phyloP scores from a whole-genome alignment of 2,113 vertebrate genomes.

The Amblyopsis rosae region DNA sequence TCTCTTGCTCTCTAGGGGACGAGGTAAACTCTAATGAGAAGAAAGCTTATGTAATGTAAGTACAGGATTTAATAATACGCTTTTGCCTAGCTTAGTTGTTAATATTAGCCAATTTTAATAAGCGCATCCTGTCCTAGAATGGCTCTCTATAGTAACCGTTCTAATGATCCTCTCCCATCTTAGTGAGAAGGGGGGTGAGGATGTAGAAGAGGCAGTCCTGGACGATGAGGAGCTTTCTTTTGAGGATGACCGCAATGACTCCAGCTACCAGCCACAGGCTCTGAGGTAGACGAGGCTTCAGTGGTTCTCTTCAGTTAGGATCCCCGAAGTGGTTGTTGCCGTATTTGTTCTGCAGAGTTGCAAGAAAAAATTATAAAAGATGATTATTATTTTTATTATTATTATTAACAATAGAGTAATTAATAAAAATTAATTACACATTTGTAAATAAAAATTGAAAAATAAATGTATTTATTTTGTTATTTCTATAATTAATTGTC shows the following conservation, averaged over 20 bases:
- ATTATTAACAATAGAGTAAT: no score
- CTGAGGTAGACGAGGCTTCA: constrained; percentile 77
- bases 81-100: not conserved
- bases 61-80: constrained; percentile 9
- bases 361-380: no score
- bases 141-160: not conserved
- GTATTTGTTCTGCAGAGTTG: no score
- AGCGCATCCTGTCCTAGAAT: no score
- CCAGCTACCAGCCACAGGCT: constrained; percentile 82
- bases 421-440: no score
- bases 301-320: no score
- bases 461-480: no score
- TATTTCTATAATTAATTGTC: no score
- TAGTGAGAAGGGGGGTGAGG: constrained; percentile 56
- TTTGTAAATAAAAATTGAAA: no score
- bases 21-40: constrained; percentile 44
- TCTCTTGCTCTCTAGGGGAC: constrained; percentile 29
- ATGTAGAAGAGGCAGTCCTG: constrained; percentile 72
- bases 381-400: no score
- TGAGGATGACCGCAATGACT: constrained; percentile 85
- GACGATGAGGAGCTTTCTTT: constrained; percentile 83
- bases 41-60: constrained; percentile 53
- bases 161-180: constrained; percentile 3
- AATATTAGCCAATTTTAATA: not conserved
- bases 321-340: no score